phyloP scores from a whole-genome alignment of 2,113 vertebrate genomes.

The Kryptolebias marmoratus region DNA sequence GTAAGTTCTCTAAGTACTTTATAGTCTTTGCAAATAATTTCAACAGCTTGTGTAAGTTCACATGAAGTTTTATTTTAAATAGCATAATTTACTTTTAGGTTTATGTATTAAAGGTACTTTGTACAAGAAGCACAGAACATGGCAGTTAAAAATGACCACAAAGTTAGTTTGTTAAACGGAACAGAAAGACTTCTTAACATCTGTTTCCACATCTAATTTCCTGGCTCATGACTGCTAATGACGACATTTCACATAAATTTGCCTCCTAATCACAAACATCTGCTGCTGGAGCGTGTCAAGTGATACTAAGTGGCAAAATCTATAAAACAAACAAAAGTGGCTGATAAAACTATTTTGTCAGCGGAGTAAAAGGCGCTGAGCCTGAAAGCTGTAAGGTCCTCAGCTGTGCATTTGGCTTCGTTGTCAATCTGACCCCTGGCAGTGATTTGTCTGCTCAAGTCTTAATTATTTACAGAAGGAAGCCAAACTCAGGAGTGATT shows the following conservation, averaged over 20 bases:
- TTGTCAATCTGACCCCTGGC: slow-evolving; percentile 75
- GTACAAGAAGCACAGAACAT: neutral
- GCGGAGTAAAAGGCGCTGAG: slow-evolving; percentile 58
- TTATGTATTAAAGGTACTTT: neutral
- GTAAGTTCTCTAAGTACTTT: neutral
- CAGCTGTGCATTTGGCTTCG: slow-evolving; percentile 72
- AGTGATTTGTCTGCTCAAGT: slow-evolving; percentile 70
- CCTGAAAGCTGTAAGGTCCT: slow-evolving; percentile 64
- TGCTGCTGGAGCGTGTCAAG: slow-evolving; percentile 83
- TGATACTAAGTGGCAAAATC: slow-evolving; percentile 75
- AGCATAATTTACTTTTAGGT: neutral
- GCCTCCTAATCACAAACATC: slow-evolving; percentile 87
- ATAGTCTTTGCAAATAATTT: slow-evolving; percentile 3
- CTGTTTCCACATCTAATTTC: slow-evolving; percentile 39
- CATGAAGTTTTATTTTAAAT: neutral
- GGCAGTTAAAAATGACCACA: neutral
- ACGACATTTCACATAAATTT: slow-evolving; percentile 87
- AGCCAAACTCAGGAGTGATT: slow-evolving; percentile 61
- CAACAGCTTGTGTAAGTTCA: neutral
- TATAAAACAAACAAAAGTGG: slow-evolving; percentile 70
- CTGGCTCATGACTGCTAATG: slow-evolving; percentile 78
- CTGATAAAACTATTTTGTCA: slow-evolving; percentile 63
- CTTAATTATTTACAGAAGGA: slow-evolving; percentile 71
- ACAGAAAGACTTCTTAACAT: slow-evolving; percentile 8
- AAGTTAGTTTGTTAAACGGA: neutral